A percentile compares a stretch with the other conserved stretches of the same genome.
These are phyloP conservation scores for Drosophila testacea DNA, from an alignment of 2,888 invertebrate species.

Conservation along the genomic window DNA sequence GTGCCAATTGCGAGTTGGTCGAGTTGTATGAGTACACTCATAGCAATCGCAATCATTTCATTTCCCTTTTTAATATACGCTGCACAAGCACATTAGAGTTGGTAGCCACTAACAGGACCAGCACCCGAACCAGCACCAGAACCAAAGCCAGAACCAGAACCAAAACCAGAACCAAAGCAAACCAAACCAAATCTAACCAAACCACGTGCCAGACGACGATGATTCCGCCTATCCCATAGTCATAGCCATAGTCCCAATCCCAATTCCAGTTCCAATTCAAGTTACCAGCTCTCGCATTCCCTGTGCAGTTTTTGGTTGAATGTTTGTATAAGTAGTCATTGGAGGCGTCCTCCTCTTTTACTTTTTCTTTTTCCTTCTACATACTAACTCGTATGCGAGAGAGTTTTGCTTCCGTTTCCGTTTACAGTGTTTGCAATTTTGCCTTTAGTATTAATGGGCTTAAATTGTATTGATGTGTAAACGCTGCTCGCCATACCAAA, in stretches of 20 bases:
- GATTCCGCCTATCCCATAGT: constrained; percentile 35
- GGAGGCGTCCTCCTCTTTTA: constrained; percentile 53
- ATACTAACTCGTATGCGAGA: constrained; percentile 43
- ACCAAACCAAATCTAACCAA: constrained; percentile 41
- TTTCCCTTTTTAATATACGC: constrained; percentile 81
- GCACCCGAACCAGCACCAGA: not conserved
- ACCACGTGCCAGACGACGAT: constrained; percentile 74
- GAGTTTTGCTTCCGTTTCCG: constrained; percentile 77
- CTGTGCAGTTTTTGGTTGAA: constrained; percentile 69
- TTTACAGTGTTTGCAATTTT: constrained; percentile 80
- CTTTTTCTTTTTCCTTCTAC: not conserved
- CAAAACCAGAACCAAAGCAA: constrained; percentile 9
- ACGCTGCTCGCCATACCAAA: constrained; percentile 58
- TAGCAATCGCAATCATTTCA: constrained; percentile 79
- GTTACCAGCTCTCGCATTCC: constrained; percentile 35
- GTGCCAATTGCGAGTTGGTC: constrained; percentile 72
- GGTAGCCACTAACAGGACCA: not conserved
- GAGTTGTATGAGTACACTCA: constrained; percentile 47
- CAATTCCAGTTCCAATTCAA: constrained; percentile 1
- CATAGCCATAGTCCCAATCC: constrained; percentile 10
- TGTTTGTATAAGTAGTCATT: constrained; percentile 75
- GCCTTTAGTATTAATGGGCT: constrained; percentile 77
- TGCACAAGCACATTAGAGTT: constrained; percentile 75
- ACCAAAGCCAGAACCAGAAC: not conserved
- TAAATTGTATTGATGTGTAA: constrained; percentile 77